Conservation (phyloP, 2,797 vertebrate species). For the Tadarida brasiliensis region DNA sequence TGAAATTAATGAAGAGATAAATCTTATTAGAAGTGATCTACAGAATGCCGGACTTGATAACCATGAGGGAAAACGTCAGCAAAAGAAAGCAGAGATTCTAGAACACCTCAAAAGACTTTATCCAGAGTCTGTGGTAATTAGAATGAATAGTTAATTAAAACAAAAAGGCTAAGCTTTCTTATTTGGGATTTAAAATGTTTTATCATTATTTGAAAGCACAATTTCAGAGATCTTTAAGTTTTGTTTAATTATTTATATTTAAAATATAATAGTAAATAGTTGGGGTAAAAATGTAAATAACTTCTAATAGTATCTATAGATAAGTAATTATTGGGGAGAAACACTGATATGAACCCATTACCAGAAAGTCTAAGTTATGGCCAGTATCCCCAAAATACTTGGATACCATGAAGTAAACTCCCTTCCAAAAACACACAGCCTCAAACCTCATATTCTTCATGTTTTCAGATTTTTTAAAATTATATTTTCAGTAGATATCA, state of each 20-base stretch:
- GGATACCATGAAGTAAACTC: not conserved
- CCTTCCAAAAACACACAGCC: not conserved
- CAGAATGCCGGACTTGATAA: conserved; percentile 92
- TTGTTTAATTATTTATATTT: conserved; percentile 59
- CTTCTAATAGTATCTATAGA: not conserved
- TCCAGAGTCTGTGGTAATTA: conserved; percentile 93
- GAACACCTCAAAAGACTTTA: conserved; percentile 92
- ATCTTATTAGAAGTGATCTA: conserved; percentile 89
- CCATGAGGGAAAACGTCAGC: conserved; percentile 92
- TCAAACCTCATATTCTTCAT: conserved; percentile 9
- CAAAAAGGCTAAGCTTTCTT: not conserved
- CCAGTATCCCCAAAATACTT: not conserved
- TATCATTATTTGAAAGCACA: conserved; percentile 27
- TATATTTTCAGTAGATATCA: not conserved
- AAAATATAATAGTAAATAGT: conserved; percentile 55
- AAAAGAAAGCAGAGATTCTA: conserved; percentile 92
- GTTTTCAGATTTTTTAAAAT: not conserved
- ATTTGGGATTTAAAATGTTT: conserved; percentile 10
- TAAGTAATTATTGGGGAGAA: conserved; percentile 7
- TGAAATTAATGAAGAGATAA: conserved; percentile 92
- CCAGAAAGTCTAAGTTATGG: not conserved
- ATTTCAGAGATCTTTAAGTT: conserved; percentile 47
- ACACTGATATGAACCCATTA: not conserved
- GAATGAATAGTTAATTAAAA: not conserved
- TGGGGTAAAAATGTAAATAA: not conserved